Evolutionary conservation across 2,797 vertebrate species (phyloP), one percentile per base, ranked within the genome.

Genomic region (Poecilia picta): DNA sequence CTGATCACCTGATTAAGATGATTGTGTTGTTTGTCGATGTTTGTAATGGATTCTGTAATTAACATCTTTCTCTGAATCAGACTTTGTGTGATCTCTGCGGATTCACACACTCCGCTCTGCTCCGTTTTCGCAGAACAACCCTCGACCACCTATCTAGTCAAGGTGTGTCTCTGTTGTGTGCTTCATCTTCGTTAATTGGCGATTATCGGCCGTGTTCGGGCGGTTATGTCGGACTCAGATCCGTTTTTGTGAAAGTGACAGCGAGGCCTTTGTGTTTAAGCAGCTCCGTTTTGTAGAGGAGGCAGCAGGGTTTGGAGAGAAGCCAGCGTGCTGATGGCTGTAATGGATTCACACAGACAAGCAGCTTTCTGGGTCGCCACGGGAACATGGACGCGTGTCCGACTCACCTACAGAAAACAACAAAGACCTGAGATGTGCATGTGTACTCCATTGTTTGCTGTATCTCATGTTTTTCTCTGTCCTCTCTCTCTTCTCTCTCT

Each of bases 341-440:
- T 83, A 91, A 93, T 90, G 78, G 82, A 92, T 92, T 91, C 89
- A 88, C 86, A 87, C 83, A 83, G 85, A 89, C 86, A 86, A 88
- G 88, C 86, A 82, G 82, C 83, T 88, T 88, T 91, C 83, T 47
- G 73, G 81, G 88, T 92, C 89, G 64, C 87, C 83, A 79, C 75
- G 59, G 87, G 85, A 91, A 93, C 87, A 87, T 81, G 81, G 76
- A 79, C 75, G 33, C 28, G 43, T 79, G 83, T 89, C 85, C 72
- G 46, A 79, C 88, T 88, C 86, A 87, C 89, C 87, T 90, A 72
- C 49, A 2, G 83, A 79, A 59, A 72, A 47, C 77, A 64, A 75
- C 82, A 89, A 79, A 81, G 75, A 76, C 77, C 73, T 70, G 46
- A 41, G 75, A 49, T 31, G 59, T 83, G 36, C 76, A 72, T 76